Evolutionary conservation across 1,140 invertebrate species (phyloP).

Genomic region (Chlorops oryzae): DNA sequence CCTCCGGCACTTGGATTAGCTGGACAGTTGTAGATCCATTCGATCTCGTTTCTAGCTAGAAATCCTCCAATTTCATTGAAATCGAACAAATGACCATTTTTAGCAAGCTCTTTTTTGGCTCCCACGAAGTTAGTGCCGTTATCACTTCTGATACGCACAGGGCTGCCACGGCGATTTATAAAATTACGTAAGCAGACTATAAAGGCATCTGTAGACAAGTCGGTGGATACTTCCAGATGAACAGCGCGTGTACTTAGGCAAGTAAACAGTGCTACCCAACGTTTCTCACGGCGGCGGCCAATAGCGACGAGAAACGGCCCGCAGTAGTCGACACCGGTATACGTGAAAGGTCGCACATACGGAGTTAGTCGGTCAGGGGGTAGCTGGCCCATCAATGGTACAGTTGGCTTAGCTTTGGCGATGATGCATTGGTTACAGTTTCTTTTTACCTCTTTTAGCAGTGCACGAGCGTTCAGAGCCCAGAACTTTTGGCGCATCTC

Average conservation of each 20-base stretch:
- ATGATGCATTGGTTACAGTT: neutral
- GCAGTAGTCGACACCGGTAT: slow-evolving; percentile 10
- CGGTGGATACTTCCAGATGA: slow-evolving; percentile 18
- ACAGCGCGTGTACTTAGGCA: slow-evolving; percentile 20
- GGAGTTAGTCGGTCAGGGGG: neutral
- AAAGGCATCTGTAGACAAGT: slow-evolving; percentile 12
- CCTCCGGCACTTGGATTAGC: slow-evolving; percentile 27
- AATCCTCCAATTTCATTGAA: neutral
- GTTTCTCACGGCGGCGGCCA: slow-evolving; percentile 19
- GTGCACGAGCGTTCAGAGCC: neutral
- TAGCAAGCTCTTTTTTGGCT: slow-evolving; percentile 25
- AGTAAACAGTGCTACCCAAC: slow-evolving; percentile 23
- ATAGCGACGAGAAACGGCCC: slow-evolving; percentile 16
- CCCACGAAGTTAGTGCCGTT: slow-evolving; percentile 43
- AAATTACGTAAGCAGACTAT: slow-evolving; percentile 19
- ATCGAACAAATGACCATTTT: neutral
- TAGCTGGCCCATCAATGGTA: slow-evolving; percentile 3
- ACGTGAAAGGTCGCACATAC: slow-evolving; percentile 11
- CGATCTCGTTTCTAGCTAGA: slow-evolving; percentile 2
- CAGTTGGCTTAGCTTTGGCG: slow-evolving; percentile 10
- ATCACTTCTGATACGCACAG: slow-evolving; percentile 31
- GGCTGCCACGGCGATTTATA: slow-evolving; percentile 22
- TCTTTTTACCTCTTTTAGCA: neutral
- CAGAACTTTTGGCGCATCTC: neutral
- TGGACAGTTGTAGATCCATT: slow-evolving; percentile 33